Evolutionary conservation across 2,113 vertebrate genomes (phyloP), one percentile per base, ranked within the genome.

Genomic region (Sterrhoptilus dennistouni): DNA sequence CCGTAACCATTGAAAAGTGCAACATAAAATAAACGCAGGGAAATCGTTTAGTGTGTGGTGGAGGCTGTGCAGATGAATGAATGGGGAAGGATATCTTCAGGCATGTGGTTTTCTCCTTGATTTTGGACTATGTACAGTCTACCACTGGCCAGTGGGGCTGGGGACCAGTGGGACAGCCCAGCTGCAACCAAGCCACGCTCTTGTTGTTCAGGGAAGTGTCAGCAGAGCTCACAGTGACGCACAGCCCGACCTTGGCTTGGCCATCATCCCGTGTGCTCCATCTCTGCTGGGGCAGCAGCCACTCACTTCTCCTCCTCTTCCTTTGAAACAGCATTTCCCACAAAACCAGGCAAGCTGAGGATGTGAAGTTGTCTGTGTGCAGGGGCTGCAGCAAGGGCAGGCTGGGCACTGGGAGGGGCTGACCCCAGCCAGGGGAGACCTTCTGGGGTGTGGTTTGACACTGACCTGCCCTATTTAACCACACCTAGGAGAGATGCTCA

Each of bases 331-430:
- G 65, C 4, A 33, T 65, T 87, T 87, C 85, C 82, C 63, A 49
- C 31, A 56, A 29, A 94, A 36, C 14, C 44, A 11, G 28, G 49
- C 47, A 38, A 40, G 72, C 21, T 12, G 50, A 54, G 70, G 52
- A 23, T 63, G 31, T 31, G 87, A 27, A 69, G 53, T 0, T 2
- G 2, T 50, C 24, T 3, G 0, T 4, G 1, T 6, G 0, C 1
- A 1, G 36, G 20, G 50, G 59, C 53, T 72, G 71, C 68, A 77
- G 53, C 33, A 29, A 25, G 59, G 68, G 40, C 64, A 78, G 72
- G 49, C 44, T 80, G 84, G 81, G 50, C 40, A n/a, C 11, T 0
- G 5, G 20, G 44, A 76, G 76, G 45, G 80, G 17, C 60, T 90
- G 74, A 6, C 2, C 27, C n/a, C n/a, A 28, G 63, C 53, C 60